Base-by-base conservation (phyloP, 2,797 vertebrate species). In the Falco columbarius region DNA sequence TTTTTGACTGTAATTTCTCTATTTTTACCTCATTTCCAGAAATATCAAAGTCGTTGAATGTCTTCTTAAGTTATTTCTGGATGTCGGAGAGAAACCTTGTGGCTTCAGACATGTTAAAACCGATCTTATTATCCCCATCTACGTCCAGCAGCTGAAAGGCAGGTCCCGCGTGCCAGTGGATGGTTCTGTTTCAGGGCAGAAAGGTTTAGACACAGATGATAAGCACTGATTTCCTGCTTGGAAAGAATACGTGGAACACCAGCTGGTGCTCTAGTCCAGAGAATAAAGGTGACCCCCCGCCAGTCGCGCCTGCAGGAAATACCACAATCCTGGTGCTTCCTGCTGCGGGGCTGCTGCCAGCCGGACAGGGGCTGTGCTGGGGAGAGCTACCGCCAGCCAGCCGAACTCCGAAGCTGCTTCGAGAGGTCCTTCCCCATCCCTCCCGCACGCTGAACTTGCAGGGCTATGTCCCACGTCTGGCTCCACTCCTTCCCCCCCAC, bases 31-130 rank as follows among this genome's bases (percentile, higher is more conserved):
- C 59, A 52, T 97, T 94, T 38, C 93, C 94, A 47, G 95, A 94
- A 82, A 97, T 49, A 91, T 93, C 88, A 26, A 97, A 98, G 36
- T 97, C 83, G 8, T 90, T 51, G 49, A 97, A 98, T 90, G 97
- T 92, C 40, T 96, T 95, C 34, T 46, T 58, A 55, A 97, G 66
- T 15, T 96, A 62, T 36, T 94, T 96, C 42, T 94, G 96, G 71
- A 98, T 75, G 67, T 97, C 97, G 86, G 98, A 98, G 72, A 98
- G 97, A 90, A 98, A 98, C 40, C 92, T 86, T 30, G 84, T 97
- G 26, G 52, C 79, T 59, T 80, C 34, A 56, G 97, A 97, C 72
- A 94, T 23, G 1, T n/a, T 29, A 6, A 74, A 66, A 21, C 70
- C 68, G 26, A 96, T 93, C 38, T 34, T 93, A 12, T 72, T 51